Conservation (phyloP, 1,140 invertebrate genomes). For the Rhagoletis pomonella region DNA sequence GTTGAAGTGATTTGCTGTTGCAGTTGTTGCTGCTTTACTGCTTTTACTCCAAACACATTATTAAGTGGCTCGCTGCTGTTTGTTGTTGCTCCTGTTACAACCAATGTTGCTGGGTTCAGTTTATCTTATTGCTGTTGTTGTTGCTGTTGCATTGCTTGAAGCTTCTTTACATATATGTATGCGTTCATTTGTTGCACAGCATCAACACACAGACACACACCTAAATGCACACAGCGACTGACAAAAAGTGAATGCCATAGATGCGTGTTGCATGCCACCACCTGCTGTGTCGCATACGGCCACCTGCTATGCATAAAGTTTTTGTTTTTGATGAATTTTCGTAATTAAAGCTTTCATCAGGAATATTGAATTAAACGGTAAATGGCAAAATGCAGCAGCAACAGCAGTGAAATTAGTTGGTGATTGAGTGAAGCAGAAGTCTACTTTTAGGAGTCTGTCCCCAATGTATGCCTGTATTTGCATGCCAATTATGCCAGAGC, state of each 20-base stretch:
- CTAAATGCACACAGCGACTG: not conserved
- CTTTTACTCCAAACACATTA: not conserved
- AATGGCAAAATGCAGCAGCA: conserved; percentile 60
- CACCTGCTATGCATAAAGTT: not conserved
- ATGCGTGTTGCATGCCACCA: conserved; percentile 15
- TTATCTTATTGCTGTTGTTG: too few species aligned
- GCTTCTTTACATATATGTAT: not conserved
- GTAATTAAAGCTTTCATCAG: conserved; percentile 61
- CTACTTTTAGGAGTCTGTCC: conserved; percentile 39
- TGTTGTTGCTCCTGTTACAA: too few species aligned
- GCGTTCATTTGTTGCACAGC: not conserved
- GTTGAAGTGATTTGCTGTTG: not conserved
- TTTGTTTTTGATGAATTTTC: conserved; percentile 55
- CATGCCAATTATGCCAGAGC: not conserved
- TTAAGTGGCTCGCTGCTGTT: not conserved
- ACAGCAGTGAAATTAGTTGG: not conserved
- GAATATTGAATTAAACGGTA: conserved; percentile 67
- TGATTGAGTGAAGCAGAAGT: not conserved
- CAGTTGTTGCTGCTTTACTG: not conserved
- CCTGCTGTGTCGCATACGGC: conserved; percentile 3
- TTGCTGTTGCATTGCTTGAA: not conserved
- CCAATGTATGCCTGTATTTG: not conserved
- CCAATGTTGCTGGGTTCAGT: too few species aligned
- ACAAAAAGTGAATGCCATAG: not conserved
- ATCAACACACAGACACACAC: not conserved